Conservation (phyloP, 2,113 vertebrate genomes). For the Meleagris gallopavo region DNA sequence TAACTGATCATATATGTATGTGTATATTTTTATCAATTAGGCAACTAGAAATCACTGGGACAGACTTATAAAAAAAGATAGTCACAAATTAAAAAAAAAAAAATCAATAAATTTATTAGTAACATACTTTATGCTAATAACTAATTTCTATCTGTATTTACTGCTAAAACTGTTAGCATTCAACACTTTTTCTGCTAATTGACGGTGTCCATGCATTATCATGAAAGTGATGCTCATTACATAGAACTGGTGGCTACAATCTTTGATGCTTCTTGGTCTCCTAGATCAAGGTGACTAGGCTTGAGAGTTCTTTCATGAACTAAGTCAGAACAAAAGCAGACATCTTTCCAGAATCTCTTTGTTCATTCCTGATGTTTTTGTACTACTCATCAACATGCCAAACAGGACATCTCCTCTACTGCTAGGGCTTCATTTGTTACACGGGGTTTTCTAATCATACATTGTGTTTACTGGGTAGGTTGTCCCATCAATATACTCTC, state of each 20-base stretch:
- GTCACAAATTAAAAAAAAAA: not conserved
- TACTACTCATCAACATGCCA: fast-evolving
- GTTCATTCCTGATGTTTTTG: not conserved
- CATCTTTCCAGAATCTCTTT: not conserved
- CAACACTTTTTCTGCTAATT: not conserved
- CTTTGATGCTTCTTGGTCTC: not conserved
- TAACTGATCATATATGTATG: not conserved
- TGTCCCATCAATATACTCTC: not conserved
- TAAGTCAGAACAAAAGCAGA: not conserved
- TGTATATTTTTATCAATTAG: not conserved
- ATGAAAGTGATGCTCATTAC: not conserved
- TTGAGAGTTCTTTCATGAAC: not conserved
- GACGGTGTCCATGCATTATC: not conserved
- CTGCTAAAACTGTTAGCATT: not conserved
- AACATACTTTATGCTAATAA: not conserved
- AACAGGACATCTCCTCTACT: not conserved
- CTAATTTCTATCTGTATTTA: not conserved
- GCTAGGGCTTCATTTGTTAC: not conserved
- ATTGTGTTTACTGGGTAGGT: not conserved
- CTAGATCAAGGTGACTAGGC: not conserved
- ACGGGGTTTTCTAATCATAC: not conserved
- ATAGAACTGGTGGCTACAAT: not conserved
- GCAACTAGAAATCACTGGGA: not conserved
- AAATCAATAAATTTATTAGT: not conserved
- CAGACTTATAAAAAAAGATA: not conserved